A percentile compares a stretch with the other conserved stretches of the same genome.
Evolutionary conservation across 2,113 vertebrate species (phyloP).

Genomic region (Coracopsis vasa): DNA sequence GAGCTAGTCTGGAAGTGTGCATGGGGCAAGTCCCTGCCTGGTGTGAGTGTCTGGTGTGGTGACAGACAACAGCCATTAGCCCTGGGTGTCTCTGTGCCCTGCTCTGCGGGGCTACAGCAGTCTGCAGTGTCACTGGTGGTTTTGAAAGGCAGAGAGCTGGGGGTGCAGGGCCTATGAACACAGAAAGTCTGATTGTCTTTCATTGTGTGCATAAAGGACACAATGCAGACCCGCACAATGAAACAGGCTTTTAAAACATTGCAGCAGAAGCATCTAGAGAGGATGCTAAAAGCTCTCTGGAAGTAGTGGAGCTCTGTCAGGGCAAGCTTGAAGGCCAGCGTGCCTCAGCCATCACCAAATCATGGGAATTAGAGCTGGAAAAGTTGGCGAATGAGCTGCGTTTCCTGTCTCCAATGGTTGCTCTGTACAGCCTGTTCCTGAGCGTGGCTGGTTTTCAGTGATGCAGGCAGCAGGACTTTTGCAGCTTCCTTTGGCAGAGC

Average conservation of each 20-base stretch:
- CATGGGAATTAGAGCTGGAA: not conserved
- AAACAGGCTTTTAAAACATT: not conserved
- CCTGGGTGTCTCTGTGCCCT: not conserved
- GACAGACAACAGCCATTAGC: accelerated
- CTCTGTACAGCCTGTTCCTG: constrained; percentile 34
- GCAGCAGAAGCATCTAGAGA: not conserved
- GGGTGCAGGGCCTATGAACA: not conserved
- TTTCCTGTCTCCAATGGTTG: not conserved
- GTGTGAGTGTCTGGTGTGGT: accelerated
- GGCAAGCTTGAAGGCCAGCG: not conserved
- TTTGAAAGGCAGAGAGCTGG: not conserved
- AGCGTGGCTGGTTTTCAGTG: not conserved
- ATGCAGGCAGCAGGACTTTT: constrained; percentile 27
- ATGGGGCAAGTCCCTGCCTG: accelerated
- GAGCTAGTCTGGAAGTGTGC: not conserved
- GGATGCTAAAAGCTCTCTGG: not conserved
- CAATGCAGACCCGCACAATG: accelerated
- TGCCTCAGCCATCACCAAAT: not conserved
- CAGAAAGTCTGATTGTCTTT: not conserved
- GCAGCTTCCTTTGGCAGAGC: constrained; percentile 18
- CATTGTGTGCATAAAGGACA: not conserved
- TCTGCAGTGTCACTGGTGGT: not conserved
- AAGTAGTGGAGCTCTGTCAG: not conserved
- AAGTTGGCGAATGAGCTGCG: not conserved
- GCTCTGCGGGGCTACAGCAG: accelerated